phyloP scores from a whole-genome alignment of 92 coral and sea anemone genomes.

The Metridium senile region DNA sequence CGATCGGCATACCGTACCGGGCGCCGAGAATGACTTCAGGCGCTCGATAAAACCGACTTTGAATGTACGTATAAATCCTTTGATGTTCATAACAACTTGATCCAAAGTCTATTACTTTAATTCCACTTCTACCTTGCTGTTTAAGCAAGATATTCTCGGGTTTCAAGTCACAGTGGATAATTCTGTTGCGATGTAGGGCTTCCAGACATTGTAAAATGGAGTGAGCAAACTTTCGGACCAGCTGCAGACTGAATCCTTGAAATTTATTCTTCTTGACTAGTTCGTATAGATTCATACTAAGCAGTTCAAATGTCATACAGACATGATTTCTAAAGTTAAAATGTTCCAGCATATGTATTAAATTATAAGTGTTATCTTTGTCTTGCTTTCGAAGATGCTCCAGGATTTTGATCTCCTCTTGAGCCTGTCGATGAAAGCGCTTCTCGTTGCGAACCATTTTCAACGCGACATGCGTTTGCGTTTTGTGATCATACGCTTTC shows the following conservation, averaged over 20 bases:
- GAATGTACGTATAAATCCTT: slow-evolving; percentile 94
- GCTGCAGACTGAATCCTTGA: slow-evolving; percentile 93
- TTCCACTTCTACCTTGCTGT: slow-evolving; percentile 98
- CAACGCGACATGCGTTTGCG: slow-evolving; percentile 89
- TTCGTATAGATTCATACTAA: slow-evolving; percentile 96
- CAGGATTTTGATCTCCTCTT: slow-evolving; percentile 93
- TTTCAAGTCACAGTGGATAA: slow-evolving; percentile 95
- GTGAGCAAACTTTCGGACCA: slow-evolving; percentile 97
- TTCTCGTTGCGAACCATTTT: slow-evolving; percentile 99
- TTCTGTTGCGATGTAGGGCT: slow-evolving; percentile 87
- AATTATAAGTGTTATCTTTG: slow-evolving; percentile 89
- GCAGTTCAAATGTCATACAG: slow-evolving; percentile 96
- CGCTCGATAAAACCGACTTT: slow-evolving; percentile 97
- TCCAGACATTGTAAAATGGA: slow-evolving; percentile 97
- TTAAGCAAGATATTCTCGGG: slow-evolving; percentile 96
- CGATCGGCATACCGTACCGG: slow-evolving; percentile 93
- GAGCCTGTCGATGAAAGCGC: slow-evolving; percentile 97
- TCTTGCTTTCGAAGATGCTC: slow-evolving; percentile 97
- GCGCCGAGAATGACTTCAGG: slow-evolving; percentile 99
- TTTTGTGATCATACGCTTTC: slow-evolving; percentile 96
- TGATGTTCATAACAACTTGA: slow-evolving; percentile 99
- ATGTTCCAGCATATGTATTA: slow-evolving; percentile 93
- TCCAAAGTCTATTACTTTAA: slow-evolving; percentile 98
- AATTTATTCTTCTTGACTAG: slow-evolving; percentile 97
- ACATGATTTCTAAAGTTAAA: slow-evolving; percentile 96